Percentiles rank a stretch among this genome's conserved stretches.
These are phyloP conservation scores for Drosophila barbarae DNA, from an alignment of 2,888 invertebrate species.

Conservation along the genomic window DNA sequence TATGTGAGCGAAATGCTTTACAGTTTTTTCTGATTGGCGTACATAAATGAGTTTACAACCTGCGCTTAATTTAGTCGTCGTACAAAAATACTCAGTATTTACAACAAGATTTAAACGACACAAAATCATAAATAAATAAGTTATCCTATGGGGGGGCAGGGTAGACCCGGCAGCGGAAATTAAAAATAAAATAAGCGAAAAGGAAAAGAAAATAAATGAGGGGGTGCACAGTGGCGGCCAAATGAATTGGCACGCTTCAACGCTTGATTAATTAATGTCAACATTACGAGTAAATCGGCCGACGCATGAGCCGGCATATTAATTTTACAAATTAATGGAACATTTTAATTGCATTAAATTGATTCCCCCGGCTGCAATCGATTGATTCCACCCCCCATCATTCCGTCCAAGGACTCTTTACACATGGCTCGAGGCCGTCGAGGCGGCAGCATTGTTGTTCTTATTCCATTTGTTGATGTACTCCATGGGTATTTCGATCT, in stretches of 20 bases:
- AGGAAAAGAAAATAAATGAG: not conserved
- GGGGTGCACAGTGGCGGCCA: constrained; percentile 25
- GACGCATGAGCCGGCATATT: constrained; percentile 60
- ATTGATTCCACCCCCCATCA: constrained; percentile 10
- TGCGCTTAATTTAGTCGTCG: constrained; percentile 60
- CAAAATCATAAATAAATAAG: constrained; percentile 42
- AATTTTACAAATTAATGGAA: constrained; percentile 68
- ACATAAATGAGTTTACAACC: constrained; percentile 61
- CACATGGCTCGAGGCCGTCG: constrained; percentile 71
- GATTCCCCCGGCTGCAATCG: constrained; percentile 50
- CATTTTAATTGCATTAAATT: constrained; percentile 70
- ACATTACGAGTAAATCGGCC: constrained; percentile 35
- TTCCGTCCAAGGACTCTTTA: constrained; percentile 41
- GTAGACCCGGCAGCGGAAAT: constrained; percentile 14
- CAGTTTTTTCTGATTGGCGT: constrained; percentile 28
- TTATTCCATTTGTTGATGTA: constrained; percentile 77
- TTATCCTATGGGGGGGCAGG: constrained; percentile 12
- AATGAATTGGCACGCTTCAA: constrained; percentile 40
- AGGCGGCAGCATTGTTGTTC: constrained; percentile 72
- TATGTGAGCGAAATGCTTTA: constrained; percentile 33
- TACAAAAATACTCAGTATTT: constrained; percentile 57
- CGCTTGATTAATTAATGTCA: constrained; percentile 43
- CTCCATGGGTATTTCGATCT: constrained; percentile 76
- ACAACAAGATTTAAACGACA: constrained; percentile 42
- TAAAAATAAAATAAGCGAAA: constrained; percentile 1